These are phyloP conservation scores for Chiloscyllium plagiosum DNA, from an alignment of 2,113 vertebrate genomes.

Conservation along the genomic window DNA sequence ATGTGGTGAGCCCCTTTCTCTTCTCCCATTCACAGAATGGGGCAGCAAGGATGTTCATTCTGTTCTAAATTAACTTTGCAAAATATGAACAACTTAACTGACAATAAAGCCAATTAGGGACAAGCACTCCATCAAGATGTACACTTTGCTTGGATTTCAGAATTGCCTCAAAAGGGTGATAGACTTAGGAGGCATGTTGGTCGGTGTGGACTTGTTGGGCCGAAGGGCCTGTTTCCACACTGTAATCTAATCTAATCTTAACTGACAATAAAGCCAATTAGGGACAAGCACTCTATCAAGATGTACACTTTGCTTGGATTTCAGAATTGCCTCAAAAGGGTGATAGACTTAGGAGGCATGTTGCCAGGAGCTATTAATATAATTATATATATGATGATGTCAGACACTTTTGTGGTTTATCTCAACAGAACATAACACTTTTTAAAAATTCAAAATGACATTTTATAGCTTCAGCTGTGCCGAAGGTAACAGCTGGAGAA, in stretches of 20 bases:
- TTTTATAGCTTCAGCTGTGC: not conserved
- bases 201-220: no score
- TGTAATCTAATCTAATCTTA: no score
- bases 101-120: not conserved
- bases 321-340: not conserved
- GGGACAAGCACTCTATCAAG: not conserved
- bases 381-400: not conserved
- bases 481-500: not conserved
- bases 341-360: not conserved
- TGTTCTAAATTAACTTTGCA: not conserved
- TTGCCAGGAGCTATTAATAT: not conserved
- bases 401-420: not conserved
- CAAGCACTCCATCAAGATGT: not conserved
- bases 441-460: constrained; percentile 3
- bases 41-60: not conserved
- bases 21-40: not conserved
- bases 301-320: not conserved
- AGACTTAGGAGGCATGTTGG: not conserved
- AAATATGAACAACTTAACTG: not conserved
- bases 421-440: constrained; percentile 3
- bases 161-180: not conserved
- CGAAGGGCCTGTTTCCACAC: no score
- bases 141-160: not conserved
- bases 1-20: not conserved
- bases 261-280: not conserved